A percentile compares a stretch with the other conserved stretches of the same genome.
Evolutionary conservation across 2,888 invertebrate genomes (phyloP).

Genomic region (Neoascia interrupta): DNA sequence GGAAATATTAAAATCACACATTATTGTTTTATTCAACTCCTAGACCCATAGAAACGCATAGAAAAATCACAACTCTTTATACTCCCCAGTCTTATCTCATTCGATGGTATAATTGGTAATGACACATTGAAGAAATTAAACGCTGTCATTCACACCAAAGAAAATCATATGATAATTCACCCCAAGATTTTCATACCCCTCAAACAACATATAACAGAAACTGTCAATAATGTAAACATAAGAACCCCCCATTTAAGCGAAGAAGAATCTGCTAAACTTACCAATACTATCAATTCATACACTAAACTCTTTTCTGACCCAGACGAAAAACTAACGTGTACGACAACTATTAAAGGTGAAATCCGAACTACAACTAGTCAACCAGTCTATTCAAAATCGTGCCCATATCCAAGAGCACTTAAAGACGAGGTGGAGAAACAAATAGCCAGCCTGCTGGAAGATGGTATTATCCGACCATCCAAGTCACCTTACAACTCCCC

Average conservation of each 20-base stretch:
- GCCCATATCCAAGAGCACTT: too few species aligned
- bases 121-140: conserved; percentile 18
- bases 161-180: neutral
- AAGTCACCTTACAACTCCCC: conserved; percentile 52
- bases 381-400: conserved; percentile 43
- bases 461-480: conserved; percentile 46
- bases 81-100: neutral
- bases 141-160: conserved; percentile 9
- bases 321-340: conserved; percentile 27
- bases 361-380: conserved; percentile 27
- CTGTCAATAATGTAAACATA: conserved; percentile 1
- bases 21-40: neutral
- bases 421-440: conserved; percentile 41
- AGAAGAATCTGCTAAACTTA: too few species aligned
- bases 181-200: neutral
- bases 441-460: conserved; percentile 12
- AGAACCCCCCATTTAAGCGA: conserved; percentile 1
- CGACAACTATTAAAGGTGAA: conserved; percentile 42
- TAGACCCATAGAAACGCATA: too few species aligned
- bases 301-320: conserved; percentile 25
- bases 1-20: conserved; percentile 1
- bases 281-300: too few species aligned
- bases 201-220: conserved; percentile 1
- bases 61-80: neutral
- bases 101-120: conserved; percentile 14